phyloP scores from a whole-genome alignment of 2,113 vertebrate species.

The Dolichallabes microphthalmus region DNA sequence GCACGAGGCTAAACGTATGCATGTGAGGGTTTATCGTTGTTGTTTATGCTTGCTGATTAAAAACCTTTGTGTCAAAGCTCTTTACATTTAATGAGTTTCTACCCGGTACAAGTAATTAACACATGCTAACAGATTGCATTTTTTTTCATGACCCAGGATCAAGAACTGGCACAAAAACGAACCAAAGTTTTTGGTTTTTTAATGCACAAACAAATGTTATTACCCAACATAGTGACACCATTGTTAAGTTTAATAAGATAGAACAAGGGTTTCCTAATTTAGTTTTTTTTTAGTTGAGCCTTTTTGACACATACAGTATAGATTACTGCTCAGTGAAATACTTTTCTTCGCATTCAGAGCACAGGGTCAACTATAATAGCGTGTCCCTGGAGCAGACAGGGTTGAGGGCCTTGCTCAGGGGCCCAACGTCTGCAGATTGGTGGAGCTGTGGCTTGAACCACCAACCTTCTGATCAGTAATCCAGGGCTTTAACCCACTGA shows the following conservation, averaged over 20 bases:
- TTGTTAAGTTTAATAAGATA: background rate
- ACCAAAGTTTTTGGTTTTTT: background rate
- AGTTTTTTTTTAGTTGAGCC: background rate
- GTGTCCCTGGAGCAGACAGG: too few species aligned
- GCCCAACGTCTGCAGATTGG: too few species aligned
- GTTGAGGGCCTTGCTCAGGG: too few species aligned
- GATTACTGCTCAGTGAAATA: too few species aligned
- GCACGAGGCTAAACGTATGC: constrained; percentile 21
- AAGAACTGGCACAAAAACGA: background rate
- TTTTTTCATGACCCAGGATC: background rate
- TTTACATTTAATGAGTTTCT: constrained; percentile 7
- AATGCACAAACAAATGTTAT: background rate
- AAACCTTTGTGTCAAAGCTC: constrained; percentile 16
- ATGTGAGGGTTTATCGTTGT: constrained; percentile 33
- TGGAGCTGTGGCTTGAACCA: too few species aligned
- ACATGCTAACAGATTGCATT: background rate
- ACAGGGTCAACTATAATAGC: too few species aligned
- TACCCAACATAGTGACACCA: background rate
- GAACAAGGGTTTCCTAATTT: background rate
- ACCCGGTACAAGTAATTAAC: background rate
- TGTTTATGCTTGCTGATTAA: constrained; percentile 33
- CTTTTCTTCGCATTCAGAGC: too few species aligned
- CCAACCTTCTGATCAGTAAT: too few species aligned
- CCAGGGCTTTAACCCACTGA: too few species aligned
- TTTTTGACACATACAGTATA: too few species aligned